Base-by-base conservation (phyloP, 2,888 invertebrate genomes). In the Boloria euphrosyne region DNA sequence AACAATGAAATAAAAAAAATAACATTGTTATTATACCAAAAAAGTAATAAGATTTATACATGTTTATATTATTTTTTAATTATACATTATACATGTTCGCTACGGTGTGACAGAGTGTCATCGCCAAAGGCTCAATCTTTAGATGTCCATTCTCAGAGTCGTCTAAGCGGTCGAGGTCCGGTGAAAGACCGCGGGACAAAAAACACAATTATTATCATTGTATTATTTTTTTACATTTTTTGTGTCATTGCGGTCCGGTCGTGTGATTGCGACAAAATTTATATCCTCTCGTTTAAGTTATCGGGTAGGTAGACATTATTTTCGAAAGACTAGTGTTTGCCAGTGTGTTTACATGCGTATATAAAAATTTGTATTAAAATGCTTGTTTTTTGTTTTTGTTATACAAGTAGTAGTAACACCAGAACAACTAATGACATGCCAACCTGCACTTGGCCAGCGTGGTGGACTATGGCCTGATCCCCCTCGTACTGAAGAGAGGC, bases 121-220 rank as follows among this genome's bases (percentile, higher is more conserved):
- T 27, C 74, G 78, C 80, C 79, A 71, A 55, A 75, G 78, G 82
- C 82, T 68, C 79, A 80, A 83, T 81, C 78, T 80, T 81, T 82
- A 80, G 79, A 76, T 76, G 68, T 77, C 77, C 72, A 73, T 69
- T 76, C 76, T 75, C 69, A 70, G 69, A 75, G 77, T 85, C 84
- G 80, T 31, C 31, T 79, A 67, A 74, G 76, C 80, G 77, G 85
- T 86, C 81, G 71, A 38, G 31, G 75, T 68, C 65, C 80, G 86
- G 87, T 87, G 81, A 86, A 84, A 84, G 84, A 86, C 85, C 86
- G 67, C 62, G 50, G 57, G 2, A 57, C 64, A 71, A 75, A 76
- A 75, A 73, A 74, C 65, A 68, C 73, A 71, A 72, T 76, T 74
- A 74, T 75, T 74, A 69, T 71, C 73, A 71, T 71, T 67, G 66